Base-by-base conservation (phyloP, 2,113 vertebrate genomes). In the Odontophorus gujanensis region DNA sequence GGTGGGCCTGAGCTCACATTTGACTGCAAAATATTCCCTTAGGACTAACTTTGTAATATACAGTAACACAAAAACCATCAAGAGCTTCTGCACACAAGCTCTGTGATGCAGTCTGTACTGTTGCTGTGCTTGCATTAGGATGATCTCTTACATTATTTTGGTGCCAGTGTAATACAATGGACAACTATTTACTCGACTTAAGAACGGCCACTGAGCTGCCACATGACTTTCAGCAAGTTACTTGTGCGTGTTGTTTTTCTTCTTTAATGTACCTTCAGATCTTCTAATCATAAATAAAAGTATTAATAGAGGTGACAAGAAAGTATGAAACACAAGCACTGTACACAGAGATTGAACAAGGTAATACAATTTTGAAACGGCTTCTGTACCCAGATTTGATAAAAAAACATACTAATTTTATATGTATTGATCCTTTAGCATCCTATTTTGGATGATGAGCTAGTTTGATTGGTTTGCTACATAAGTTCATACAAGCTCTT, bases 1-100 rank as follows among this genome's bases (percentile, higher is more conserved):
- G 93, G 82, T 85, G 81, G 95, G 85, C 32, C 87, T 48, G 81
- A 92, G 79, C 68, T 65, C 79, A 87, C 72, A 87, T 61, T 86
- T 87, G 69, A 65, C 81, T 78, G 38, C 73, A 91, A 25, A 95
- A 85, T 7, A 83, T 85, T 86, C 95, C 94, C 87, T 81, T 55
- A 89, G 91, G 85, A 88, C 47, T 25, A 2, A 42, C 76, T 92
- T 13, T 71, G 82, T 62, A 79, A 83, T 20, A 62, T 11, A n/a
- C 84, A 92, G 42, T 36, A 89, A 89, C 91, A 66, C 74, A 89
- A 81, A 4, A 72, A 63, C 22, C 73, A 78, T 22, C 85, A 87
- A 72, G 61, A 91, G 58, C 81, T 75, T 87, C 81, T 79, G 73
- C 84, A 72, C 2, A 4, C 63, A 63, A 50, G 30, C 55, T 50